Evolutionary conservation across 2,797 vertebrate species (phyloP).

Genomic region (Manis pentadactyla): DNA sequence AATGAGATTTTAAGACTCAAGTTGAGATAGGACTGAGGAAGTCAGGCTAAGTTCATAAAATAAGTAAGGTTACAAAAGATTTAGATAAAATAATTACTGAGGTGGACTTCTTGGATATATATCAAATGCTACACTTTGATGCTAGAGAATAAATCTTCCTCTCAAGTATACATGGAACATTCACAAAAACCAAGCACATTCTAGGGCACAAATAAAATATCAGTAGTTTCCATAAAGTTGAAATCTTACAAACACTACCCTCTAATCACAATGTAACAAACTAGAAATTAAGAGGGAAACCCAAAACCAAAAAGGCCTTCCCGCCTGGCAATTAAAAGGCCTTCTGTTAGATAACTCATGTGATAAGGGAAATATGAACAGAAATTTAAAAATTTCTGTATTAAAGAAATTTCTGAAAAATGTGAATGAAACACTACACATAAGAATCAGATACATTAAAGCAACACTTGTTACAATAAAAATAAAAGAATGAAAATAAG

Average conservation of each 20-base stretch:
- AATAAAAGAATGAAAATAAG: constrained; percentile 7
- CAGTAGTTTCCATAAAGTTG: neutral
- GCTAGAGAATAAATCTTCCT: neutral
- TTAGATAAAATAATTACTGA: neutral
- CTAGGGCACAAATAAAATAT: neutral
- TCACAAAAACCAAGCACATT: neutral
- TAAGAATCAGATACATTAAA: neutral
- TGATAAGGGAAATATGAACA: neutral
- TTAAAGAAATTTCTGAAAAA: neutral
- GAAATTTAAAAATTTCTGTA: constrained; percentile 33
- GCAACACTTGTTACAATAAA: neutral
- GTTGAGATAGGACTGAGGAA: neutral
- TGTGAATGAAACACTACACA: neutral
- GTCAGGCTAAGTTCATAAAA: neutral
- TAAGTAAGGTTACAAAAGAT: neutral
- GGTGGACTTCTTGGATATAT: neutral
- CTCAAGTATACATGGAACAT: neutral
- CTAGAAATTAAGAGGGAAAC: neutral
- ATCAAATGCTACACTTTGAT: neutral
- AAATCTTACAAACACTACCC: neutral
- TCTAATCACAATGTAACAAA: neutral
- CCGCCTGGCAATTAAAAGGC: neutral
- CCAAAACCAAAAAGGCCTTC: neutral
- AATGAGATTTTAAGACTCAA: neutral
- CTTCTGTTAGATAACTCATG: neutral